These are phyloP conservation scores for Petroica traversi DNA, from an alignment of 2,113 vertebrate genomes.

Conservation along the genomic window DNA sequence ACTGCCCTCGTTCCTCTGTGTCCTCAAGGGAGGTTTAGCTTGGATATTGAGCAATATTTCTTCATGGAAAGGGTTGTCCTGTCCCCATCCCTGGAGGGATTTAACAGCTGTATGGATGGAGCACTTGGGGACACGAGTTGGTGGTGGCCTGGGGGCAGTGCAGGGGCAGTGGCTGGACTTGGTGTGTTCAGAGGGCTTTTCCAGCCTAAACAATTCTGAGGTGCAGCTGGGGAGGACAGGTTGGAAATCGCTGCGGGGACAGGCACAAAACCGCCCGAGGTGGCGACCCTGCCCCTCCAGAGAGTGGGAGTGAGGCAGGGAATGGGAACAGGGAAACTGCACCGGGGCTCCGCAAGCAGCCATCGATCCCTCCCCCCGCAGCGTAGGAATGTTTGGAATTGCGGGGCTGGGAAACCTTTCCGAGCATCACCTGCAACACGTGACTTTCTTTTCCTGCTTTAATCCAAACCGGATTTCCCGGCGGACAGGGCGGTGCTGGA, in stretches of 20 bases:
- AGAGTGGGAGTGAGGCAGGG: accelerated
- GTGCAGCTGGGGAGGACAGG: not conserved
- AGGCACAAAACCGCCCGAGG: accelerated
- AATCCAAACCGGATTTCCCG: not conserved
- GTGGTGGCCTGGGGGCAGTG: not conserved
- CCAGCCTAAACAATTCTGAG: not conserved
- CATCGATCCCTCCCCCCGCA: accelerated
- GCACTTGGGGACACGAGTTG: accelerated
- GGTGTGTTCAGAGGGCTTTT: not conserved
- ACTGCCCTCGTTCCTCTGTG: accelerated
- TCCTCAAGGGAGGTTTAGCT: not conserved
- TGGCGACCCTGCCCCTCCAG: not conserved
- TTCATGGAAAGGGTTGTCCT: not conserved
- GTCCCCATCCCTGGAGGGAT: not conserved
- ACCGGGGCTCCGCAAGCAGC: accelerated
- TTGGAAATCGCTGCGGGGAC: not conserved
- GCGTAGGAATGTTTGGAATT: not conserved
- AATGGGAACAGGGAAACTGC: not conserved
- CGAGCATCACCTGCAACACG: not conserved
- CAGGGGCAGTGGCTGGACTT: accelerated
- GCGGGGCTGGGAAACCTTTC: not conserved
- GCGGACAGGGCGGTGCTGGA: not conserved
- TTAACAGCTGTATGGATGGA: not conserved
- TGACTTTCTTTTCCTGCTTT: not conserved
- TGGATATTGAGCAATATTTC: not conserved